A percentile compares a stretch with the other conserved stretches of the same genome.
These are phyloP conservation scores for Helleia helle DNA, from an alignment of 2,888 invertebrate species.

Conservation along the genomic window DNA sequence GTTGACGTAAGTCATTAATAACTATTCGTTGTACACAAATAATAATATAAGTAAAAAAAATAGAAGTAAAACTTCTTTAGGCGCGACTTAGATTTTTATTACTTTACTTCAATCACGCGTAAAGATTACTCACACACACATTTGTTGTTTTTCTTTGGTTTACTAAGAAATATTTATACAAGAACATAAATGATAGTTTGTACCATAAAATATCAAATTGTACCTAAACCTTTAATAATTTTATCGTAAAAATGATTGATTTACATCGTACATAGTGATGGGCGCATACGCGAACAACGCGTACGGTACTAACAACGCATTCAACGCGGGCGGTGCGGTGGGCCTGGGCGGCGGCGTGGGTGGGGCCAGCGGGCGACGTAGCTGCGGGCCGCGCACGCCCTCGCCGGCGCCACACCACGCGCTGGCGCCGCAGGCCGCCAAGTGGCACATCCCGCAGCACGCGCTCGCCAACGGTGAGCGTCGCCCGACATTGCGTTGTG, in stretches of 20 bases:
- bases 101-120: too few relatives aligned
- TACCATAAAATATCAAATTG: too few relatives aligned
- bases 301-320: conserved; percentile 30
- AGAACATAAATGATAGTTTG: too few relatives aligned
- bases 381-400: conserved; percentile 60
- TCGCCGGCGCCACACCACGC: conserved; percentile 44
- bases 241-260: conserved; percentile 3
- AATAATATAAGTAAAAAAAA: too few relatives aligned
- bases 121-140: too few relatives aligned
- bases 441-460: conserved; percentile 84
- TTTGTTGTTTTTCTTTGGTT: too few relatives aligned
- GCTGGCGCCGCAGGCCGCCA: conserved; percentile 29
- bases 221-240: too few relatives aligned
- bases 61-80: too few relatives aligned
- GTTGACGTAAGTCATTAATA: too few relatives aligned
- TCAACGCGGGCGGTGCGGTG: conserved; percentile 16
- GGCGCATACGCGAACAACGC: conserved; percentile 43
- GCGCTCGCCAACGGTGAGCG: conserved; percentile 46
- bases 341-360: conserved; percentile 17
- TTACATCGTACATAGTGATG: conserved; percentile 49
- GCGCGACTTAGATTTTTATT: too few relatives aligned
- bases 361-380: conserved; percentile 36
- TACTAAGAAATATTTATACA: too few relatives aligned
- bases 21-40: too few relatives aligned
- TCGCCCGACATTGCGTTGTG: background rate